Conservation (phyloP, 2,888 invertebrate genomes). For the Noctua janthina region DNA sequence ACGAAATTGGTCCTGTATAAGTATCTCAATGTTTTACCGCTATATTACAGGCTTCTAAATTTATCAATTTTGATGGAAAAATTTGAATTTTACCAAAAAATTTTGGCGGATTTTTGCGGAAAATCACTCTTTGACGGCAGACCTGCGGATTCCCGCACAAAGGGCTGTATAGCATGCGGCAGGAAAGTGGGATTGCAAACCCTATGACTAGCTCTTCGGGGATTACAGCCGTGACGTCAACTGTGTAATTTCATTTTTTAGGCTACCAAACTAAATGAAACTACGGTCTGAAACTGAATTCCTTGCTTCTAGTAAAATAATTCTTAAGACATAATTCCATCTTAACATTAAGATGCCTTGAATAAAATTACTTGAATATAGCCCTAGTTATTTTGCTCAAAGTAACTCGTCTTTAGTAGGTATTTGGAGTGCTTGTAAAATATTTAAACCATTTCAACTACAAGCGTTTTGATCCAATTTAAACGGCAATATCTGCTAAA, state of each 20-base stretch:
- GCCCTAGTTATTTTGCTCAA: not conserved
- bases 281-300: not conserved
- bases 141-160: not conserved
- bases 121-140: not conserved
- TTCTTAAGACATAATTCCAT: not conserved
- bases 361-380: not conserved
- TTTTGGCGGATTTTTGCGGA: not conserved
- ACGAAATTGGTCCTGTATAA: too few species aligned
- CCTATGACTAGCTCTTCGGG: not conserved
- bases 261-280: not conserved
- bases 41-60: not conserved
- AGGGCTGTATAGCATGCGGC: not conserved
- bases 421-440: conserved; percentile 29
- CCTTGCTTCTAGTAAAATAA: not conserved
- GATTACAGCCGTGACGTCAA: not conserved
- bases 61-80: not conserved
- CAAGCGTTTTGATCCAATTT: conserved; percentile 22
- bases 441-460: conserved; percentile 23
- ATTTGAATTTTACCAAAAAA: not conserved
- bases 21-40: not conserved
- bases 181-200: not conserved
- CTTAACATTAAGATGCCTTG: not conserved
- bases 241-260: not conserved
- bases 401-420: not conserved
- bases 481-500: conserved; percentile 4